phyloP scores from a whole-genome alignment of 2,113 vertebrate genomes.

The Petromus typicus region DNA sequence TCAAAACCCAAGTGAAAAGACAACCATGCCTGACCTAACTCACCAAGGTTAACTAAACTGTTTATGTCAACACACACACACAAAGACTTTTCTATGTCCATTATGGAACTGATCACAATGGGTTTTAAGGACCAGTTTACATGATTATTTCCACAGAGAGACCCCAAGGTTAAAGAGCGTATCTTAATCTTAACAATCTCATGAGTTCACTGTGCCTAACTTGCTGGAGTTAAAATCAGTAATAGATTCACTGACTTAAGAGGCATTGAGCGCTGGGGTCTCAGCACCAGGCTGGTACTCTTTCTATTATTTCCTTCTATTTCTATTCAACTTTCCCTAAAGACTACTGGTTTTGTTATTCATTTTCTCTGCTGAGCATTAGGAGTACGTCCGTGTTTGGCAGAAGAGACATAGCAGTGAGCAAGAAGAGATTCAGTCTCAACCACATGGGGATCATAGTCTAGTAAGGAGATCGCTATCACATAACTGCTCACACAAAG shows the following conservation, averaged over 20 bases:
- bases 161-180: neutral
- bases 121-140: conserved; percentile 15
- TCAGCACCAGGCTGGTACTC: neutral
- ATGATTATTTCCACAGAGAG: neutral
- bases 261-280: neutral
- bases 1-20: neutral
- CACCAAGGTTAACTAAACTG: neutral
- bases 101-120: neutral
- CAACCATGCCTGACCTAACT: neutral
- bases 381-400: neutral
- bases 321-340: conserved; percentile 2
- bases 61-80: neutral
- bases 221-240: neutral
- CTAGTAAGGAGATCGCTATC: neutral
- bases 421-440: neutral
- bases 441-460: neutral
- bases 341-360: neutral
- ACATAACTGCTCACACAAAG: neutral
- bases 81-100: neutral
- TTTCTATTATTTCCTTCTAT: neutral
- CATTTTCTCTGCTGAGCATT: neutral
- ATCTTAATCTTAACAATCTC: neutral
- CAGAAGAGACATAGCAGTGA: neutral
- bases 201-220: neutral
- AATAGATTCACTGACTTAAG: neutral